These are phyloP conservation scores for Molossus alvarezi DNA, from an alignment of 2,797 vertebrate species.

Conservation along the genomic window DNA sequence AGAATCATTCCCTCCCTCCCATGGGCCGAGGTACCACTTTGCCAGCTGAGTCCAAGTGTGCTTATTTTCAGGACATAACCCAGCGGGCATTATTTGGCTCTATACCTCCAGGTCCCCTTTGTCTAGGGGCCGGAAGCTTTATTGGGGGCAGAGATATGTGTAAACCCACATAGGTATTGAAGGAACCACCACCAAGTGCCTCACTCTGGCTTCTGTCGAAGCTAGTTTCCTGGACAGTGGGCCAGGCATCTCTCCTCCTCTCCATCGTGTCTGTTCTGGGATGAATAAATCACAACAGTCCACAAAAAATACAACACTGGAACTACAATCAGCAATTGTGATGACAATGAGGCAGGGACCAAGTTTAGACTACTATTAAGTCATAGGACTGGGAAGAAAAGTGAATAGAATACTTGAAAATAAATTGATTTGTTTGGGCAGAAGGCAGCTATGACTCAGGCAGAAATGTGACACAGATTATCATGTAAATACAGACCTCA, in stretches of 20 bases:
- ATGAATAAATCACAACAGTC: not conserved
- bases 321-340: not conserved
- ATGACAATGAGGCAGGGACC: not conserved
- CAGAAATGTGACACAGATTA: conserved; percentile 2
- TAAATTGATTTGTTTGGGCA: conserved; percentile 5
- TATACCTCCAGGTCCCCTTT: not conserved
- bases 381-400: not conserved
- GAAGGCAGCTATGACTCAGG: not conserved
- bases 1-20: not conserved
- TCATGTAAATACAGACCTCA: not conserved
- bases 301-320: not conserved
- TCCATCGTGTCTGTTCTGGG: not conserved
- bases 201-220: not conserved
- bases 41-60: not conserved
- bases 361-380: not conserved
- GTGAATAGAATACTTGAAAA: not conserved
- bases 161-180: not conserved
- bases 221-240: not conserved
- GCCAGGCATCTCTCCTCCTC: not conserved
- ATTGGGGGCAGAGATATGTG: not conserved
- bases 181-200: not conserved
- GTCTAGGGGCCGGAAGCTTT: not conserved
- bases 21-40: not conserved
- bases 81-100: not conserved
- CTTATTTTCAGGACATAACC: not conserved